phyloP scores from a whole-genome alignment of 2,113 vertebrate species.

The Pomatorhinus ruficollis region DNA sequence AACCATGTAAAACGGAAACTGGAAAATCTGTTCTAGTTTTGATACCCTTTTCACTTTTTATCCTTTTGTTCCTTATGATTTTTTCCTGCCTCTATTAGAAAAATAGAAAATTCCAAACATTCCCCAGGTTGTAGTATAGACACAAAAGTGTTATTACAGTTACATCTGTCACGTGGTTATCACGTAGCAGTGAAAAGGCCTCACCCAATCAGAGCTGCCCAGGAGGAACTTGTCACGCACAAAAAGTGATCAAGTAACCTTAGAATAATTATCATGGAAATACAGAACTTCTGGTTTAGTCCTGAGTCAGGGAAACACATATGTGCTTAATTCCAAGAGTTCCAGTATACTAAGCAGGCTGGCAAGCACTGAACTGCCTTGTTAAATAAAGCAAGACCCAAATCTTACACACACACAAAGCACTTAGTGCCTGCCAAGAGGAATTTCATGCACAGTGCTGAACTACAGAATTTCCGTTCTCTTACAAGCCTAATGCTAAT shows the following conservation, averaged over 20 bases:
- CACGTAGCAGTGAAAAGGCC: rapidly evolving
- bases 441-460: neutral
- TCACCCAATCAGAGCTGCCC: neutral
- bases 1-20: neutral
- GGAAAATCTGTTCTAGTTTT: neutral
- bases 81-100: neutral
- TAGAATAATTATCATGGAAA: neutral
- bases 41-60: neutral
- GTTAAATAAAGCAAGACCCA: neutral
- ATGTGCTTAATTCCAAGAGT: neutral
- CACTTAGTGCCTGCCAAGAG: neutral
- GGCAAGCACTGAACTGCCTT: neutral
- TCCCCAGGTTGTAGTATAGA: neutral
- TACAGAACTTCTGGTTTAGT: neutral
- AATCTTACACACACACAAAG: neutral
- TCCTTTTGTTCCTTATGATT: neutral
- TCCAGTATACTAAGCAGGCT: neutral
- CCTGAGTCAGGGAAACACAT: neutral
- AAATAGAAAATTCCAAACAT: neutral
- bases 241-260: neutral
- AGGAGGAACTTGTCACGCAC: neutral
- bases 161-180: neutral
- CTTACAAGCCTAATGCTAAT: neutral
- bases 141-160: neutral
- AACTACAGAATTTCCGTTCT: neutral